Evolutionary conservation across 1,140 invertebrate species (phyloP), one percentile per base, ranked within the genome.

Genomic region (Penaeus vannamei): DNA sequence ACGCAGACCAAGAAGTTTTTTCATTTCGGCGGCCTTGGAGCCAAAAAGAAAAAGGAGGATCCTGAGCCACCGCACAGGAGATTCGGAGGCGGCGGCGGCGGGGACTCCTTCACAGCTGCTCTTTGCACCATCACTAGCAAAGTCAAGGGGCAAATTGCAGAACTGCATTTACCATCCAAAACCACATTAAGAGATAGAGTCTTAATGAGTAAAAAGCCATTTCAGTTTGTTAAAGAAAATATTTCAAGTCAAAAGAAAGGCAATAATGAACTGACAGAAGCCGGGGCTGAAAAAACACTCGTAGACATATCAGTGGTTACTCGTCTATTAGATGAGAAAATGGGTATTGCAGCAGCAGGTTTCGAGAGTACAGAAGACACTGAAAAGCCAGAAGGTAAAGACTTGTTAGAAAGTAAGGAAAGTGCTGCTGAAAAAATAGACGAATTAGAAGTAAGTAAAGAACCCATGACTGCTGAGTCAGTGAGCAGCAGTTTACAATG

Each of bases 21-120:
- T 89, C 87, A 84, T 64, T 89, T 89, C 87, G 87, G 87, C 53
- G 66, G 87, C 87, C 87, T 89, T 89, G 87, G 87, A 80, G 61
- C 81, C 82, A 89, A 80, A 89, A 89, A 79, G 87, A 89, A 89
- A 89, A 89, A 89, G 83, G 87, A 66, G 61, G 60, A 32, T 22
- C 83, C 87, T 89, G 83, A 89, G 10, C 36, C 8, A 32, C 72
- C 32, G 53, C 32, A 14, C 77, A 79, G 32, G 80, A 66, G 59
- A 69, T 87, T 87, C 36, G 86, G 86, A 10, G 61, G 60, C 10
- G 81, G 81, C 8, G 82, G 85, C 29, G 26, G 59, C 64, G 85
- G 87, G 22, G 82, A 83, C 10, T 89, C 87, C 8, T 23, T 84
- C 3, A 79, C 22, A n/a, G 53, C 87, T 29, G 53, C 82, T 20